Evolutionary conservation across 1,140 invertebrate species (phyloP), one percentile per base, ranked within the genome.

Genomic region (Monomorium pharaonis): DNA sequence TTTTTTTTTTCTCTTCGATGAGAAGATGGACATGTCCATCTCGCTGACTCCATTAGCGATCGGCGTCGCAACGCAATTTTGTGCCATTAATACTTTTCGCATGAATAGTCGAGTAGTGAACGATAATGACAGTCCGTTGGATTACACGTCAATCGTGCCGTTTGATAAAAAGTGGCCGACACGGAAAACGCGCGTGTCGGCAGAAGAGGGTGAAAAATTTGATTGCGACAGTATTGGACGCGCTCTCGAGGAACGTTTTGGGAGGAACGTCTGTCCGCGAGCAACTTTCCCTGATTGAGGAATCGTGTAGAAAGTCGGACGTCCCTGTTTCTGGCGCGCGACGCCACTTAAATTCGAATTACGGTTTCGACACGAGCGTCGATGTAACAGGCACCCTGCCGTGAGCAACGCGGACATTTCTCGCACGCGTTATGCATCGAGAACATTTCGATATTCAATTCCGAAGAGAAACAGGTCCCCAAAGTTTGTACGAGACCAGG

Each of bases 331-430:
- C 54, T 49, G n/a, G 37, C 42, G 37, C 33, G 33, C 54, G n/a
- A 24, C 33, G 33, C 37, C 76, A 74, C 51, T 88, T 84, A 62
- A 75, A 70, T 81, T 80, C 69, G 58, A 47, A 67, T 88, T 51
- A 47, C 86, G 18, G 30, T 63, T 51, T 65, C 67, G 30, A 44
- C 49, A 80, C 14, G 16, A 42, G 60, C 74, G 37, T 6, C 56
- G 24, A 44, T 44, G 24, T 75, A 65, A 21, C 3, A 84, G 27
- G 1, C 27, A 33, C 42, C 24, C 56, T 16, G 30, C 18, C 21
- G 16, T 44, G 49, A 74, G 16, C 21, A 74, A 81, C 12, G n/a
- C n/a, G 51, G n/a, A 54, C 51, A 33, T 30, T 44, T 58, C 12
- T 58, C 33, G 16, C 37, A 21, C 49, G 60, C 24, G 24, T 47